A percentile compares a stretch with the other conserved stretches of the same genome.
Evolutionary conservation across 2,888 invertebrate genomes (phyloP).

Genomic region (Pantelozetes paolii): DNA sequence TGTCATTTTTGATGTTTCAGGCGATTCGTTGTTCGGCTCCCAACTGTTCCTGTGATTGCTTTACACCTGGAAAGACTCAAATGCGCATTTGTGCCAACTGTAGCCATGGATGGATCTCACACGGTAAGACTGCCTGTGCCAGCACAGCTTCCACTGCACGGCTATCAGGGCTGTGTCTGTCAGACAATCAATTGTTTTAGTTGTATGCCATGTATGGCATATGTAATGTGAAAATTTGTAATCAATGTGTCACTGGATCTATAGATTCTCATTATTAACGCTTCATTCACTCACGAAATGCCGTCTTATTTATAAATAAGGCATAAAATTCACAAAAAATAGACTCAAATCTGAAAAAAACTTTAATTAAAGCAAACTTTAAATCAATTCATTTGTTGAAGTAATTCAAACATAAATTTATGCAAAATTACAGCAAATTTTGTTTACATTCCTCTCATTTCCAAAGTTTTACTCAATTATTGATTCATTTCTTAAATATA

Average conservation of each 20-base stretch:
- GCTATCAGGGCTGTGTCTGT: background rate
- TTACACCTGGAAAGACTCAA: conserved; percentile 64
- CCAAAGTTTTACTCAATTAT: too few species aligned
- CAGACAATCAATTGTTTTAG: conserved; percentile 34
- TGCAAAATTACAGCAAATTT: too few species aligned
- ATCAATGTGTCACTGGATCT: conserved; percentile 28
- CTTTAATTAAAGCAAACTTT: too few species aligned
- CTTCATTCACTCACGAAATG: conserved; percentile 28
- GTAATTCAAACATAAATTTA: too few species aligned
- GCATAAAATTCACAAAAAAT: too few species aligned
- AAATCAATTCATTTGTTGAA: too few species aligned
- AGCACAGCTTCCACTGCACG: background rate
- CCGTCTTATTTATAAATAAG: background rate
- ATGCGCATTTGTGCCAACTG: conserved; percentile 66
- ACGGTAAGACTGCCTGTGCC: conserved; percentile 60
- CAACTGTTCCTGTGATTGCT: conserved; percentile 65
- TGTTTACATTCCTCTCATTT: too few species aligned
- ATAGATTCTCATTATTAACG: conserved; percentile 34
- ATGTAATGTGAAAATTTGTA: conserved; percentile 17
- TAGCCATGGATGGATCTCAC: conserved; percentile 69
- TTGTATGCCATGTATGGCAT: conserved; percentile 10
- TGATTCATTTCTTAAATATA: too few species aligned
- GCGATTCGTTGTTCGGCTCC: conserved; percentile 64
- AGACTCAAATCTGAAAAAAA: too few species aligned
- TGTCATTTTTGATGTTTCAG: conserved; percentile 52